Evolutionary conservation across 2,888 invertebrate species (phyloP).

Genomic region (Sarcophaga caerulescens): DNA sequence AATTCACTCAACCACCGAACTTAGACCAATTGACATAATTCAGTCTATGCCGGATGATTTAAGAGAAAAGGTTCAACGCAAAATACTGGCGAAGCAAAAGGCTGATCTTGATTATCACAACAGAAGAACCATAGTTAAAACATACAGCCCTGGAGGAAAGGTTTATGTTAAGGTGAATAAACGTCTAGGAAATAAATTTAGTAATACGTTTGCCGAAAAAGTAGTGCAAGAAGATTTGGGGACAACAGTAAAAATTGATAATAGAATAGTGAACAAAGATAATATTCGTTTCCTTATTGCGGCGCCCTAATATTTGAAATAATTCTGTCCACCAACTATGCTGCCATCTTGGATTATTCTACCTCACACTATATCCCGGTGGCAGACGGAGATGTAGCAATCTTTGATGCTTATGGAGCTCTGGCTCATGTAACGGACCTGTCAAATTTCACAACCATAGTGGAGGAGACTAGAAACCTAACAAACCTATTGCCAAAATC

Average conservation of each 20-base stretch:
- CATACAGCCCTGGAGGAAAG: conserved; percentile 3
- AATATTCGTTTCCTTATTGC: conserved; percentile 23
- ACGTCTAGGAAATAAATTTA: conserved; percentile 17
- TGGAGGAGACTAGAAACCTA: no score
- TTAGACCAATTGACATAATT: conserved; percentile 13
- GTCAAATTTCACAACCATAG: no score
- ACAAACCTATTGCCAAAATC: no score
- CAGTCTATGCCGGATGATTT: conserved; percentile 2
- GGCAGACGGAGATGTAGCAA: no score
- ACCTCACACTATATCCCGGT: no score
- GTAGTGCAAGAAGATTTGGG: conserved; percentile 21
- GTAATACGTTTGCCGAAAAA: conserved; percentile 16
- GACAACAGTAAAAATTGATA: conserved; percentile 18
- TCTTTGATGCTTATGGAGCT: no score
- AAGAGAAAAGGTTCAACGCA: conserved; percentile 8
- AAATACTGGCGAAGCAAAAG: conserved; percentile 17
- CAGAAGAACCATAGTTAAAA: background rate
- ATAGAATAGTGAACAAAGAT: conserved; percentile 26
- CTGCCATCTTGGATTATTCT: no score
- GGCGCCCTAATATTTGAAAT: background rate
- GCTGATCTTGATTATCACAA: conserved; percentile 20
- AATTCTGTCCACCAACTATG: no score
- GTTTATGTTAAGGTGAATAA: background rate
- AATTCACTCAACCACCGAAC: background rate
- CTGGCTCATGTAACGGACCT: no score